Evolutionary conservation across 2,797 vertebrate species (phyloP).

Genomic region (Pseudocheirus occidentalis): DNA sequence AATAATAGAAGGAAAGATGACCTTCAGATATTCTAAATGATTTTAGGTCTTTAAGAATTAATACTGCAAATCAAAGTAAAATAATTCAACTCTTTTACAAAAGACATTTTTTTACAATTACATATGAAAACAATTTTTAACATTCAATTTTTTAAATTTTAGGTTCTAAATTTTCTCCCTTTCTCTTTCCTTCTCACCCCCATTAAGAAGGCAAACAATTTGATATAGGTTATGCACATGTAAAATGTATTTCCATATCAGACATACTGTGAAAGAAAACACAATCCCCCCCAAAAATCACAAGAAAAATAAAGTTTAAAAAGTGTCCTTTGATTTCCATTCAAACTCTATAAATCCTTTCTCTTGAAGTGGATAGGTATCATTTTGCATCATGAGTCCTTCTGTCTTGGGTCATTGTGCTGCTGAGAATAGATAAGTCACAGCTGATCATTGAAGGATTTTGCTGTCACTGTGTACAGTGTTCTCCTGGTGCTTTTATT

Average conservation of each 20-base stretch:
- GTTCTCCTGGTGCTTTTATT: neutral
- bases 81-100: neutral
- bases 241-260: neutral
- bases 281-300: neutral
- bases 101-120: neutral
- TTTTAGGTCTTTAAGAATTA: neutral
- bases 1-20: neutral
- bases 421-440: neutral
- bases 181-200: neutral
- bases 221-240: neutral
- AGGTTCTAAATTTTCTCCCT: neutral
- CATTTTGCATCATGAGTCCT: neutral
- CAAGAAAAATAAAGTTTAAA: neutral
- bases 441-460: neutral
- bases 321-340: neutral
- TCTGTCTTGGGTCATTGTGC: neutral
- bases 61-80: neutral
- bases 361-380: neutral
- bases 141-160: neutral
- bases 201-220: neutral
- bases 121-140: neutral
- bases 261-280: neutral
- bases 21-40: neutral
- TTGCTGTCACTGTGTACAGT: neutral
- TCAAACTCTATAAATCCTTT: neutral